Evolutionary conservation across 2,888 invertebrate genomes (phyloP).

Genomic region (Tetheella fluctuosa): DNA sequence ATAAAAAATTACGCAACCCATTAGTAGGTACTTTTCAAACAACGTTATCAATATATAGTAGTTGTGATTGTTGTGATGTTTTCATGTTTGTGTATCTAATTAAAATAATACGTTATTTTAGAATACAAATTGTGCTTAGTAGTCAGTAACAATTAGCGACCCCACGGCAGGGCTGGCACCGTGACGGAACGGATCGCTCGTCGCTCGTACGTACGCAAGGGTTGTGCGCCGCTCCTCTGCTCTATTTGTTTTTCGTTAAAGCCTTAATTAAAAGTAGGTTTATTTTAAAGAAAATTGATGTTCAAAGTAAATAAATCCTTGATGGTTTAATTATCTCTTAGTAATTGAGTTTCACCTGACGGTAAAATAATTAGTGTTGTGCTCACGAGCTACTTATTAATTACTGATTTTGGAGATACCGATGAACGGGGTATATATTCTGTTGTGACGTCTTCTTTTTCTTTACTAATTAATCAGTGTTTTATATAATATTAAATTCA

Average conservation of each 20-base stretch:
- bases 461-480: constrained; percentile 20
- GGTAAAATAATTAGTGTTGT: constrained; percentile 67
- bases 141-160: constrained; percentile 47
- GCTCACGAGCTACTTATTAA: constrained; percentile 52
- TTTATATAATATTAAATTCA: neutral
- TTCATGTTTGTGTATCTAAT: constrained; percentile 1
- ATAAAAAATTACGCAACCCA: constrained; percentile 3
- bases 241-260: constrained; percentile 81
- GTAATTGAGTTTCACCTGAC: constrained; percentile 80
- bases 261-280: constrained; percentile 82
- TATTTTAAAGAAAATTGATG: constrained; percentile 82
- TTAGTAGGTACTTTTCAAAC: neutral
- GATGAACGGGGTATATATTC: constrained; percentile 14
- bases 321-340: constrained; percentile 82
- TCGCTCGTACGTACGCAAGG: constrained; percentile 53
- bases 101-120: constrained; percentile 13
- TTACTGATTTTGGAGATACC: constrained; percentile 52
- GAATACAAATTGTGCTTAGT: constrained; percentile 11
- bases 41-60: neutral
- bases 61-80: neutral
- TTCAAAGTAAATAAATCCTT: constrained; percentile 81
- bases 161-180: constrained; percentile 35
- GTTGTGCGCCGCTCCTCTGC: constrained; percentile 64
- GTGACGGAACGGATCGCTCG: constrained; percentile 43
- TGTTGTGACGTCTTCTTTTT: constrained; percentile 34